Percentiles rank a stretch among this genome's conserved stretches.
Evolutionary conservation across 2,113 vertebrate species (phyloP).

Genomic region (Hemibagrus wyckioides): DNA sequence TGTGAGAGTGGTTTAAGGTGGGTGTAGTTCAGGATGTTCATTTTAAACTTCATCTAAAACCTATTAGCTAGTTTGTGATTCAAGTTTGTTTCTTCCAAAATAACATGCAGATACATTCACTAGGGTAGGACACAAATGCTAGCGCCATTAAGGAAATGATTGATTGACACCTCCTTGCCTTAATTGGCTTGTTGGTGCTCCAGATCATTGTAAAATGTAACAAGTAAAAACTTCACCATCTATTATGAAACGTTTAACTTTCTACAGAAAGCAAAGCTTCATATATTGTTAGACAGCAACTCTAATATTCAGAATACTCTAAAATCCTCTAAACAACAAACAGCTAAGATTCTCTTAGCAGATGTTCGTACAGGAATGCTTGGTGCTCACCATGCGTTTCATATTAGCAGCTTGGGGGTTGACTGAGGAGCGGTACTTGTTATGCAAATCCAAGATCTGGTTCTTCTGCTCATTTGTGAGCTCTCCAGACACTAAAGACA

Average conservation of each 20-base stretch:
- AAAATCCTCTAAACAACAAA: neutral
- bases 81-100: neutral
- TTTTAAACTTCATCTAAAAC: too few species aligned
- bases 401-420: constrained; percentile 40
- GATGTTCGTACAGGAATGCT: neutral
- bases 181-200: neutral
- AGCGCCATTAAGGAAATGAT: neutral
- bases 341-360: neutral
- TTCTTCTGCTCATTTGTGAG: constrained; percentile 1
- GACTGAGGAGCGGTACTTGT: constrained; percentile 34
- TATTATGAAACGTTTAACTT: neutral
- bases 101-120: neutral
- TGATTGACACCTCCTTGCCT: neutral
- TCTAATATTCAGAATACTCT: neutral
- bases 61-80: neutral
- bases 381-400: constrained; percentile 42
- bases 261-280: neutral
- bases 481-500: neutral
- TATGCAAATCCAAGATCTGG: constrained; percentile 40
- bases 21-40: neutral
- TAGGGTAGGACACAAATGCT: neutral
- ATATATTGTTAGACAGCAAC: neutral
- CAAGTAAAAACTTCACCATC: neutral
- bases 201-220: neutral
- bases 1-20: neutral